A percentile compares a stretch with the other conserved stretches of the same genome.
Evolutionary conservation across 23 tunicate genomes (phyloP).

Genomic region (Halocynthia roretzi): DNA sequence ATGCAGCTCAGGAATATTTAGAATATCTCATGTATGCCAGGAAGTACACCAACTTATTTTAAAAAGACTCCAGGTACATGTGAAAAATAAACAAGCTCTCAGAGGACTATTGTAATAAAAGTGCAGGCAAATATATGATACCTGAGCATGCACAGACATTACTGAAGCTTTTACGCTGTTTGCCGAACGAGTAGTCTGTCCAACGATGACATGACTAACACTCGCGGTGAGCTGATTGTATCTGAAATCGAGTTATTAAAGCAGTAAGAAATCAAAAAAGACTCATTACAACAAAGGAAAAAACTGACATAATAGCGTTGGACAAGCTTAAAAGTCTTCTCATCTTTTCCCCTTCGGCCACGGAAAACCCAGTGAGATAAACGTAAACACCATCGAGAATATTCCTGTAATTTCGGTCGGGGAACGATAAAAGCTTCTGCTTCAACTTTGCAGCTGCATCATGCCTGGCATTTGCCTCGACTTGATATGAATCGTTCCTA

Average conservation of each 20-base stretch:
- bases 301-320: constrained; percentile 46
- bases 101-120: no score
- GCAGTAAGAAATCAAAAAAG: background rate
- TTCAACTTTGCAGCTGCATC: no score
- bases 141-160: background rate
- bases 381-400: constrained; percentile 59
- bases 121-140: background rate
- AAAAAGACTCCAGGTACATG: no score
- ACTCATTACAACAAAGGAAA: background rate
- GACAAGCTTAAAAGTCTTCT: constrained; percentile 38
- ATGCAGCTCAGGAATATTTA: background rate
- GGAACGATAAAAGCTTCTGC: background rate
- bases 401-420: constrained; percentile 12
- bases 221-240: constrained; percentile 44
- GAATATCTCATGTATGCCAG: no score
- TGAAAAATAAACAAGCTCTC: no score
- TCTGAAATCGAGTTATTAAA: background rate
- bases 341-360: constrained; percentile 61
- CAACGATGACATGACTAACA: constrained; percentile 56
- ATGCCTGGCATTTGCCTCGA: no score
- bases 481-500: no score
- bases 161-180: background rate
- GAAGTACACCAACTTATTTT: no score
- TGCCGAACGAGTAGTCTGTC: constrained; percentile 11
- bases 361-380: constrained; percentile 43